Conservation (phyloP, 2,113 vertebrate species). For the Thunnus thynnus region DNA sequence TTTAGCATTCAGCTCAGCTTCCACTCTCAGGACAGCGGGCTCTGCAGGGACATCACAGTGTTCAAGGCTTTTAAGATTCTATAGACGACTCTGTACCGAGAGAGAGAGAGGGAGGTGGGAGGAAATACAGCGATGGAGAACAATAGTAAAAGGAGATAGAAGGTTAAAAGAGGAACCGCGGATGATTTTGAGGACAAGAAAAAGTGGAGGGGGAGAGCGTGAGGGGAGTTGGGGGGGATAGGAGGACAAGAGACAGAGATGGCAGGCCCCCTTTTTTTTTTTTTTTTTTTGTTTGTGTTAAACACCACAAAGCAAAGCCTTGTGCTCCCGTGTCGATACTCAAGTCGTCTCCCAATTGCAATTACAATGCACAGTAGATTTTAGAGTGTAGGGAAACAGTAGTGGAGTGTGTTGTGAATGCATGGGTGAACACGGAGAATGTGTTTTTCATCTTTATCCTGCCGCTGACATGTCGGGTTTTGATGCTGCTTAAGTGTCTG, state of each 20-base stretch:
- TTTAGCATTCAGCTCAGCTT: conserved; percentile 74
- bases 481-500: conserved; percentile 39
- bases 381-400: conserved; percentile 43
- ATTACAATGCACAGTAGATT: conserved; percentile 34
- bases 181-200: conserved; percentile 16
- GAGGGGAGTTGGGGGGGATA: neutral
- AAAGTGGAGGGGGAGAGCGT: neutral
- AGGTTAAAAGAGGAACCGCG: neutral
- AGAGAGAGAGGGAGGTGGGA: neutral
- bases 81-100: conserved; percentile 34
- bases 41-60: conserved; percentile 73
- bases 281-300: conserved; percentile 37
- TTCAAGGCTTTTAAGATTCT: conserved; percentile 76
- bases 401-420: conserved; percentile 33
- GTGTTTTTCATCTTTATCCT: conserved; percentile 45
- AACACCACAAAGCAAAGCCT: conserved; percentile 21
- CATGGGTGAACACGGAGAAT: conserved; percentile 36
- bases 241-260: neutral
- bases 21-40: conserved; percentile 63
- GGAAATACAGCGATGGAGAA: conserved; percentile 50
- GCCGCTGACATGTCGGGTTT: conserved; percentile 39
- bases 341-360: conserved; percentile 1
- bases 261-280: conserved; percentile 13
- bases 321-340: neutral
- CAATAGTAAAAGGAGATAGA: conserved; percentile 61